Percentiles rank a stretch among this genome's conserved stretches.
phyloP scores from a whole-genome alignment of 2,113 vertebrate species.

The Melanocharis versteri region DNA sequence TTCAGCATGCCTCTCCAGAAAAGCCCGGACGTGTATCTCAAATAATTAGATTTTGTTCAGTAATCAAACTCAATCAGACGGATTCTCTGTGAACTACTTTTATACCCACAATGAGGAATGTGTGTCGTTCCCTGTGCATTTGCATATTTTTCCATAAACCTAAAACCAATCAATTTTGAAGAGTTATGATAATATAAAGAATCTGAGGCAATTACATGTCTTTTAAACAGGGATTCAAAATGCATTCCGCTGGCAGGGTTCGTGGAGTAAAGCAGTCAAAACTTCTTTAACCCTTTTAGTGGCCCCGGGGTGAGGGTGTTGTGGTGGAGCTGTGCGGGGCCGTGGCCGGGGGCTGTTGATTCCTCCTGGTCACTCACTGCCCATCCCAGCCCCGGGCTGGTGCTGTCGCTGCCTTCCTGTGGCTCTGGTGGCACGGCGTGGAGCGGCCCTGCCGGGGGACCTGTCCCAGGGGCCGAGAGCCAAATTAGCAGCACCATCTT shows the following conservation, averaged over 20 bases:
- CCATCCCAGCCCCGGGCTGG: background rate
- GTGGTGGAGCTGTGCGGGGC: background rate
- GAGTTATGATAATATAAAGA: conserved; percentile 83
- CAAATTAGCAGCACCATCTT: background rate
- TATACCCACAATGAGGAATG: conserved; percentile 68
- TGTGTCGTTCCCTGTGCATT: conserved; percentile 59
- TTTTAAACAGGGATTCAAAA: conserved; percentile 75
- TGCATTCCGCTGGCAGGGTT: conserved; percentile 55
- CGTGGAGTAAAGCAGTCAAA: conserved; percentile 40
- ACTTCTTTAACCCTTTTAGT: conserved; percentile 72
- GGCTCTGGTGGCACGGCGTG: accelerated
- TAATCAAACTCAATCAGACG: conserved; percentile 77
- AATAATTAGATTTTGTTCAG: conserved; percentile 78
- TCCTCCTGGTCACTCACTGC: background rate
- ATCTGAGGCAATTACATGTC: conserved; percentile 78
- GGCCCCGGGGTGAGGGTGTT: background rate
- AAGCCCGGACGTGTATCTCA: conserved; percentile 56
- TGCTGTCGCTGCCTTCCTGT: background rate
- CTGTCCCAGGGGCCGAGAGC: background rate
- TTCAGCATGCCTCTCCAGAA: conserved; percentile 56
- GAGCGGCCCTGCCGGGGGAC: background rate
- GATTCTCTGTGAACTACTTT: conserved; percentile 73
- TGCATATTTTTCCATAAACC: conserved; percentile 83
- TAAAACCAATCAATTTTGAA: conserved; percentile 83
- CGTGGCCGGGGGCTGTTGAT: conserved; percentile 1